phyloP scores from a whole-genome alignment of 2,797 vertebrate species.

The Pterois miles region DNA sequence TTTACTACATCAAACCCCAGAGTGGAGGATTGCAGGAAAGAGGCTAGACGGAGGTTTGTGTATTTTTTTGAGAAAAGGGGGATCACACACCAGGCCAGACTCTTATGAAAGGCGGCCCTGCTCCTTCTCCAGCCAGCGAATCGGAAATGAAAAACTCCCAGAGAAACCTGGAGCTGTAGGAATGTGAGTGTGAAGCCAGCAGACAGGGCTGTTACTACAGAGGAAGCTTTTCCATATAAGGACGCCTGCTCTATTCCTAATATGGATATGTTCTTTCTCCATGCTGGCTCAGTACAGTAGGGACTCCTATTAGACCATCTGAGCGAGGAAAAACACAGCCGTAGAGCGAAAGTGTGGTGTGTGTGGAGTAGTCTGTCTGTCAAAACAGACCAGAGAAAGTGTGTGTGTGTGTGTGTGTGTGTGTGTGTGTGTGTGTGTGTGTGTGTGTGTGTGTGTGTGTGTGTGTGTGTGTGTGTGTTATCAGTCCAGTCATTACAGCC shows the following conservation, averaged over 20 bases:
- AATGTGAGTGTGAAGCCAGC: slow-evolving; percentile 90
- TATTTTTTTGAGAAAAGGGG: slow-evolving; percentile 85
- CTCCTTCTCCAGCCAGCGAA: slow-evolving; percentile 90
- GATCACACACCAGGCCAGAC: slow-evolving; percentile 92
- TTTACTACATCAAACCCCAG: slow-evolving; percentile 92
- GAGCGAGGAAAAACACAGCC: slow-evolving; percentile 46
- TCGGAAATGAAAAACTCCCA: slow-evolving; percentile 97
- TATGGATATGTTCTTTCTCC: slow-evolving; percentile 79
- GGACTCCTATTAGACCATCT: slow-evolving; percentile 55
- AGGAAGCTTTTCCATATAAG: slow-evolving; percentile 95
- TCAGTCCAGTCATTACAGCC: slow-evolving; percentile 55
- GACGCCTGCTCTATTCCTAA: slow-evolving; percentile 83
- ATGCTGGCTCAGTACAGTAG: slow-evolving; percentile 75
- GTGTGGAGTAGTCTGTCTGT: neutral
- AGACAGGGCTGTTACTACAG: slow-evolving; percentile 89
- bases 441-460: slow-evolving; percentile 11
- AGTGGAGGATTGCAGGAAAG: slow-evolving; percentile 91
- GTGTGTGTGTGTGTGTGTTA: slow-evolving; percentile 29
- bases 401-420: slow-evolving; percentile 11
- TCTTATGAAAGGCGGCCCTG: slow-evolving; percentile 91
- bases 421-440: slow-evolving; percentile 24
- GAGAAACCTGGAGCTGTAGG: slow-evolving; percentile 88
- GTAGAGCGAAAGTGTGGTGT: slow-evolving; percentile 51
- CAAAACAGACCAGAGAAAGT: slow-evolving; percentile 7
- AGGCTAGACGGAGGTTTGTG: slow-evolving; percentile 95